Percentiles rank a stretch among this genome's conserved stretches.
phyloP scores from a whole-genome alignment of 1,140 invertebrate genomes.

The Himalopsyche phryganea region DNA sequence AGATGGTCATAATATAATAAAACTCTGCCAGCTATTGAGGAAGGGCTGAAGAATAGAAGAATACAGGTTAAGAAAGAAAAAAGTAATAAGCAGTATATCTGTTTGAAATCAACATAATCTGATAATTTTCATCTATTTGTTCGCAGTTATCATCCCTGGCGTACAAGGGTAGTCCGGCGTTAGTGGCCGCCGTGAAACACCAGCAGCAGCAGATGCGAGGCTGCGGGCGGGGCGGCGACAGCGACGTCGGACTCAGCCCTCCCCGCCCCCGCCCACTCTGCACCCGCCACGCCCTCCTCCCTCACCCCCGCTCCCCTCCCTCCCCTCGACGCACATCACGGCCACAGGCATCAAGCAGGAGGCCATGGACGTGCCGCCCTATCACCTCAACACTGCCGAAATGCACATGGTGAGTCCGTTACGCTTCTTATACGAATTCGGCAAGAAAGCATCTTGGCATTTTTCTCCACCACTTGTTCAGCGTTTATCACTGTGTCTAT shows the following conservation, averaged over 20 bases:
- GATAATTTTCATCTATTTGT: not conserved
- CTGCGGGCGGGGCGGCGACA: conserved; percentile 7
- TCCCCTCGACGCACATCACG: conserved; percentile 3
- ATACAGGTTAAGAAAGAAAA: too few relatives aligned
- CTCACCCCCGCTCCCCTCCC: conserved; percentile 6
- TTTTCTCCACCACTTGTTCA: too few relatives aligned
- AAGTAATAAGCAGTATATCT: too few relatives aligned
- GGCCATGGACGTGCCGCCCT: conserved; percentile 7
- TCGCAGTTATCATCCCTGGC: conserved; percentile 24
- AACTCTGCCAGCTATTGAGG: too few relatives aligned
- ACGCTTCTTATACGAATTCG: not conserved
- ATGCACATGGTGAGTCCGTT: conserved; percentile 29
- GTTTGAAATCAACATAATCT: not conserved
- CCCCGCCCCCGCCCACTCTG: conserved; percentile 13
- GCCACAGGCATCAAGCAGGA: conserved; percentile 22
- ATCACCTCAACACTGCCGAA: conserved; percentile 22
- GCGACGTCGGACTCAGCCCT: conserved; percentile 28
- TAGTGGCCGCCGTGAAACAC: conserved; percentile 16
- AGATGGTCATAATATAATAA: too few relatives aligned
- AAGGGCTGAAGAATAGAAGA: too few relatives aligned
- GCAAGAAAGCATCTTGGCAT: not conserved
- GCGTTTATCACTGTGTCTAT: too few relatives aligned
- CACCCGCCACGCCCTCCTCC: conserved; percentile 4
- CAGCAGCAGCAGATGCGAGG: conserved; percentile 8
- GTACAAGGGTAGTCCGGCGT: conserved; percentile 28